Conservation (phyloP, 2,797 vertebrate genomes). For the Siniperca scherzeri region DNA sequence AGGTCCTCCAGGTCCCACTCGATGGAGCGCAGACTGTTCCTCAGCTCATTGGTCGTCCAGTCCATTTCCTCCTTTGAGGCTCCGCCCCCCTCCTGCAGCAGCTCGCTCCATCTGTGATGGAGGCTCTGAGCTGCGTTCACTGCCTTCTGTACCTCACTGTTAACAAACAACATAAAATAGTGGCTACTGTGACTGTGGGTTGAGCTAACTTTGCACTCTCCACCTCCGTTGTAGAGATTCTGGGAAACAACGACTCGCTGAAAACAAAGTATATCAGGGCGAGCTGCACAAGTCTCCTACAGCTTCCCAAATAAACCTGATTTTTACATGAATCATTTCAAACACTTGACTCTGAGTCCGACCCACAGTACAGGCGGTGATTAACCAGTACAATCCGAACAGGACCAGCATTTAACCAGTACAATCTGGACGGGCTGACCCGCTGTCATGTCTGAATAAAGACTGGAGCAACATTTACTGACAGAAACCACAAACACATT, state of each 20-base stretch:
- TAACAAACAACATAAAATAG: background rate
- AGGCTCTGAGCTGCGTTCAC: conserved; percentile 95
- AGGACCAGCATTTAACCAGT: too few relatives aligned
- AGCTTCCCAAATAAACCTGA: too few relatives aligned
- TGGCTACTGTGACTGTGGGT: background rate
- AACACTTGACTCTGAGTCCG: too few relatives aligned
- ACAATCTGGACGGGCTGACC: too few relatives aligned
- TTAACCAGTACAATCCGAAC: too few relatives aligned
- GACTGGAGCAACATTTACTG: too few relatives aligned
- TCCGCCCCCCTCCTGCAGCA: conserved; percentile 89
- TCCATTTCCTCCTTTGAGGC: conserved; percentile 96
- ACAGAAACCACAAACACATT: too few relatives aligned
- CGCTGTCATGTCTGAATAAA: too few relatives aligned
- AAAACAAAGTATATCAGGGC: background rate
- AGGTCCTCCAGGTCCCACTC: conserved; percentile 99
- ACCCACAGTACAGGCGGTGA: too few relatives aligned
- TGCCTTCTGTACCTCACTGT: conserved; percentile 88
- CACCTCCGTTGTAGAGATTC: background rate
- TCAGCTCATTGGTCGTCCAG: conserved; percentile 98
- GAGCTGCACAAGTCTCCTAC: too few relatives aligned
- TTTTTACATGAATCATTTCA: too few relatives aligned
- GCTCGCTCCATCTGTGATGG: conserved; percentile 95
- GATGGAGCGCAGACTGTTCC: conserved; percentile 97
- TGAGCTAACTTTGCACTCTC: background rate
- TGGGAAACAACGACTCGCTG: background rate